A percentile compares a stretch with the other conserved stretches of the same genome.
Conservation (phyloP, 2,113 vertebrate genomes). For the Notarius lentiginosus region DNA sequence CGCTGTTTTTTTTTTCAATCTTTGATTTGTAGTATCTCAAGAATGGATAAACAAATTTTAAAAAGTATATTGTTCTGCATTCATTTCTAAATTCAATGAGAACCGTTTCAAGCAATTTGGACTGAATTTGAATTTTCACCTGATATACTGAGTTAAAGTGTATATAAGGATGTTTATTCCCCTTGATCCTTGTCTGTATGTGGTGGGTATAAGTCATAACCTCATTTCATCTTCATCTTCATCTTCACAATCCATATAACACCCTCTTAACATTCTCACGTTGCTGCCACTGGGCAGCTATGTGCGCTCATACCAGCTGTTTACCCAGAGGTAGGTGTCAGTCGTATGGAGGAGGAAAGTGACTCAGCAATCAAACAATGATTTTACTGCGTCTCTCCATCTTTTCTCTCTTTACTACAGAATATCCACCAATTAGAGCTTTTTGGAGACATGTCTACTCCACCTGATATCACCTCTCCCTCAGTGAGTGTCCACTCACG, state of each 20-base stretch:
- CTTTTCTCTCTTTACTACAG: conserved; percentile 69
- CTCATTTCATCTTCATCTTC: conserved; percentile 50
- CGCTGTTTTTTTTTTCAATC: too few species aligned
- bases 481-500: conserved; percentile 80
- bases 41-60: too few species aligned
- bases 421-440: conserved; percentile 98
- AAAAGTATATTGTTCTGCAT: too few species aligned
- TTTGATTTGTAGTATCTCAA: too few species aligned
- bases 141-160: not conserved
- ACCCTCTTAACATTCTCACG: conserved; percentile 58
- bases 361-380: conserved; percentile 52
- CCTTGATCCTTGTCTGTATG: not conserved
- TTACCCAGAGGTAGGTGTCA: conserved; percentile 61
- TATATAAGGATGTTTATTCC: not conserved
- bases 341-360: not conserved
- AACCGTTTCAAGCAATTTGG: too few species aligned
- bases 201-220: conserved; percentile 13
- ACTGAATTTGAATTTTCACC: too few species aligned
- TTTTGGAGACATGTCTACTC: conserved; percentile 99
- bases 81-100: too few species aligned
- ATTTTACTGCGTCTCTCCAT: conserved; percentile 39
- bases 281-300: not conserved
- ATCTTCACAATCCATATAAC: conserved; percentile 61
- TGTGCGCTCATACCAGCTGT: not conserved
- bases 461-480: conserved; percentile 96